Evolutionary conservation across 2,888 invertebrate species (phyloP).

Genomic region (Caenorhabditis panamensis): DNA sequence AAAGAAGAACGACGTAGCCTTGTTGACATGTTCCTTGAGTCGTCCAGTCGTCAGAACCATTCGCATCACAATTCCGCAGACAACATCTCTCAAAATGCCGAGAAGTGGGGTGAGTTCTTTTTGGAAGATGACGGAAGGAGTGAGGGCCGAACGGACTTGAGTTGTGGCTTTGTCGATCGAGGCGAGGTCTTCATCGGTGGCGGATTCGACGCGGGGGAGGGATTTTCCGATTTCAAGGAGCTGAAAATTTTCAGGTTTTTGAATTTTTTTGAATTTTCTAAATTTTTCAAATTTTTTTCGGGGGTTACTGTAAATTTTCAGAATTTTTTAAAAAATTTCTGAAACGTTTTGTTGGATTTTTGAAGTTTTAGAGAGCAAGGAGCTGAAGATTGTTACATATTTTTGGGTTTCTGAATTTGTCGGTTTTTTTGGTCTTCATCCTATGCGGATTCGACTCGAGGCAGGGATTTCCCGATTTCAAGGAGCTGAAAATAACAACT

Average conservation of each 20-base stretch:
- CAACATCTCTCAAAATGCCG: slow-evolving; percentile 38
- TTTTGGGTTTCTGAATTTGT: too few relatives aligned
- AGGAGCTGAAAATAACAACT: too few relatives aligned
- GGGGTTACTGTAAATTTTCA: too few relatives aligned
- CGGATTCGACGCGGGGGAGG: slow-evolving; percentile 31
- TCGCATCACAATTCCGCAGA: slow-evolving; percentile 59
- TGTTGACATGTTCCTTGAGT: slow-evolving; percentile 52
- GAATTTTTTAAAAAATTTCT: too few relatives aligned
- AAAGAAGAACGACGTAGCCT: slow-evolving; percentile 62
- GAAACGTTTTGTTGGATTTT: too few relatives aligned
- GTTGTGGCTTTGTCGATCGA: slow-evolving; percentile 44
- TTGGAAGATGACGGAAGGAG: slow-evolving; percentile 15
- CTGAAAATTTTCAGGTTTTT: slow-evolving; percentile 15
- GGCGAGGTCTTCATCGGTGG: slow-evolving; percentile 48
- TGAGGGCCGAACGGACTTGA: slow-evolving; percentile 23
- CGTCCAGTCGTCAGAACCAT: slow-evolving; percentile 44
- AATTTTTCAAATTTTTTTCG: too few relatives aligned
- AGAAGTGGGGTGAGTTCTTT: slow-evolving; percentile 34
- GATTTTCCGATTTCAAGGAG: slow-evolving; percentile 63
- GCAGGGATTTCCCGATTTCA: too few relatives aligned
- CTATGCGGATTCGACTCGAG: too few relatives aligned
- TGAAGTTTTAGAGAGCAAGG: too few relatives aligned
- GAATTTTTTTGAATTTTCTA: too few relatives aligned
- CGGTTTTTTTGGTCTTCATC: too few relatives aligned
- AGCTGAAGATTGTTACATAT: too few relatives aligned